Percentiles rank a stretch among this genome's conserved stretches.
These are phyloP conservation scores for Hydractinia symbiolongicarpus DNA, from an alignment of 30 jellyfish, hydroid and myxozoan species.

Conservation along the genomic window DNA sequence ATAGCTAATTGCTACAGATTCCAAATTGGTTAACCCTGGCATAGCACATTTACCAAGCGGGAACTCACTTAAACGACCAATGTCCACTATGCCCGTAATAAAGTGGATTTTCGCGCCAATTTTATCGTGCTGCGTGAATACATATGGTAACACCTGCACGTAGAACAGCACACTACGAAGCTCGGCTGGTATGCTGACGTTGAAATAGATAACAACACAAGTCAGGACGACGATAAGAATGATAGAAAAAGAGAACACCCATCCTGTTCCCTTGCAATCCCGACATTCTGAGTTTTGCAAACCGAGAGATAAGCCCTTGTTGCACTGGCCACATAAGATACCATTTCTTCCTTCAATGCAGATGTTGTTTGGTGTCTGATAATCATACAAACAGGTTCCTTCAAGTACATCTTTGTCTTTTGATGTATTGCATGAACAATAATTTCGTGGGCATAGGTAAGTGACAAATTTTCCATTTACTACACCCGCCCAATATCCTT, in stretches of 20 bases:
- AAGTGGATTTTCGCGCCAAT: not conserved
- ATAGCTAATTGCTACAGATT: not conserved
- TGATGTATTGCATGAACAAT: not conserved
- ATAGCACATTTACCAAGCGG: not conserved
- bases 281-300: not conserved
- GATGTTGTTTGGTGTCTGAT: not conserved
- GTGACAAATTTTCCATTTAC: not conserved
- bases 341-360: not conserved
- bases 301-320: not conserved
- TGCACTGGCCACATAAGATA: not conserved
- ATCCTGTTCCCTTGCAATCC: not conserved
- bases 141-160: not conserved
- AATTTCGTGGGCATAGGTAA: conserved; percentile 8
- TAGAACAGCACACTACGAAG: not conserved
- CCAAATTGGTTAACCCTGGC: not conserved
- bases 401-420: not conserved
- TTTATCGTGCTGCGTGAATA: not conserved
- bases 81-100: not conserved
- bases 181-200: not conserved
- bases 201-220: not conserved
- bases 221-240: not conserved
- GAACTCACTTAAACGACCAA: not conserved
- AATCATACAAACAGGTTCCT: not conserved
- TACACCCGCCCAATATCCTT: conserved; percentile 2
- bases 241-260: not conserved